phyloP scores from a whole-genome alignment of 30 jellyfish, hydroid and myxozoan genomes.

The Turritopsis rubra region DNA sequence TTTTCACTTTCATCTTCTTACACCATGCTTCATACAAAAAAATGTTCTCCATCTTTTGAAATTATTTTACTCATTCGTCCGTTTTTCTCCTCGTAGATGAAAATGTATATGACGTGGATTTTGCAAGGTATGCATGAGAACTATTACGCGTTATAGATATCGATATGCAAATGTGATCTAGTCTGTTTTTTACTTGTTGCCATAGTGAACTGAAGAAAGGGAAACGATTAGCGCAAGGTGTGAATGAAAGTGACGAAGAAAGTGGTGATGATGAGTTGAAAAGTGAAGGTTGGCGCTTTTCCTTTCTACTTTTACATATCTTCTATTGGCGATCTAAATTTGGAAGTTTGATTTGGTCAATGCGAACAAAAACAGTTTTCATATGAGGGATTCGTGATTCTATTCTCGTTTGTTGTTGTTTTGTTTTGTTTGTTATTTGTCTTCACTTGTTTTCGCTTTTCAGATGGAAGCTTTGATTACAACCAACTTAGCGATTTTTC shows the following conservation, averaged over 20 bases:
- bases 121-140: slow-evolving; percentile 78
- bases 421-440: not conserved
- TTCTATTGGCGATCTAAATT: no score
- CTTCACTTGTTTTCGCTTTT: no score
- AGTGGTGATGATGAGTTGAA: slow-evolving; percentile 15
- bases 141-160: no score
- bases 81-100: not conserved
- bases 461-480: not conserved
- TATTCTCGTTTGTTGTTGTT: not conserved
- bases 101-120: slow-evolving; percentile 47
- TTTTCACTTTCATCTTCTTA: no score
- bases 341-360: no score
- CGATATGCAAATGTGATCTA: no score
- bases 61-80: not conserved
- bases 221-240: not conserved
- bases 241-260: not conserved
- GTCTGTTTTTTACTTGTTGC: not conserved
- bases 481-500: not conserved
- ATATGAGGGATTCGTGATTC: no score
- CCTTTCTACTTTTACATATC: no score
- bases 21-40: no score
- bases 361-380: no score
- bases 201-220: slow-evolving; percentile 18
- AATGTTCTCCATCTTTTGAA: no score
- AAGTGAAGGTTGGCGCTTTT: not conserved